phyloP scores from a whole-genome alignment of 2,888 invertebrate species.

The Bruchidius siliquastri region DNA sequence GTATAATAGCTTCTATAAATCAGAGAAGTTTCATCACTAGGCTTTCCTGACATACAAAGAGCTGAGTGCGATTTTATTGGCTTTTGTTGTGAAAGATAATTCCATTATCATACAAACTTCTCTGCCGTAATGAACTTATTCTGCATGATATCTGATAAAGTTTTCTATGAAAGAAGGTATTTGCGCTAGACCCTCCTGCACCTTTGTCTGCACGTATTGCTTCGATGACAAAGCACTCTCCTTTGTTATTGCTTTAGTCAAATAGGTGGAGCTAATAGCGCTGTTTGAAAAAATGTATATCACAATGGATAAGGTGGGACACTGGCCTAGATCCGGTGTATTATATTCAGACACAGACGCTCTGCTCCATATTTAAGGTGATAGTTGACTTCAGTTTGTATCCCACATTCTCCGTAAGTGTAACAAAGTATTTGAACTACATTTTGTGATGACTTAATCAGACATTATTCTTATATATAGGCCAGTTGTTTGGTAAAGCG shows the following conservation, averaged over 20 bases:
- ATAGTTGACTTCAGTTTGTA: too few relatives aligned
- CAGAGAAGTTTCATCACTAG: background rate
- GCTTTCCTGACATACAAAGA: conserved; percentile 26
- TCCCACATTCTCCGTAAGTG: too few relatives aligned
- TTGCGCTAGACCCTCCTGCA: background rate
- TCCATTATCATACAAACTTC: conserved; percentile 34
- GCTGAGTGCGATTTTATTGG: conserved; percentile 35
- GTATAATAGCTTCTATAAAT: background rate
- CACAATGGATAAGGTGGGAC: background rate
- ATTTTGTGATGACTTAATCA: too few relatives aligned
- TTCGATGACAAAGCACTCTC: background rate
- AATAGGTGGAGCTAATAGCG: background rate
- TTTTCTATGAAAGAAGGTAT: conserved; percentile 4
- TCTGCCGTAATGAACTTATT: conserved; percentile 34
- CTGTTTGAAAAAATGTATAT: background rate
- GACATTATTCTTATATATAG: too few relatives aligned
- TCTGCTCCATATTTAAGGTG: background rate
- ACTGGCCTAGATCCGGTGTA: background rate
- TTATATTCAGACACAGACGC: background rate
- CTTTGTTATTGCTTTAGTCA: background rate
- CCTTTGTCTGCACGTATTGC: background rate
- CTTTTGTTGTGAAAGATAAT: conserved; percentile 38
- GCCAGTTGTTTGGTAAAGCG: too few relatives aligned
- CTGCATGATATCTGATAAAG: conserved; percentile 13
- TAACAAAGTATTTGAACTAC: too few relatives aligned